Base-by-base conservation (phyloP, 2,797 vertebrate species). In the Enteromius thamalakanensis region DNA sequence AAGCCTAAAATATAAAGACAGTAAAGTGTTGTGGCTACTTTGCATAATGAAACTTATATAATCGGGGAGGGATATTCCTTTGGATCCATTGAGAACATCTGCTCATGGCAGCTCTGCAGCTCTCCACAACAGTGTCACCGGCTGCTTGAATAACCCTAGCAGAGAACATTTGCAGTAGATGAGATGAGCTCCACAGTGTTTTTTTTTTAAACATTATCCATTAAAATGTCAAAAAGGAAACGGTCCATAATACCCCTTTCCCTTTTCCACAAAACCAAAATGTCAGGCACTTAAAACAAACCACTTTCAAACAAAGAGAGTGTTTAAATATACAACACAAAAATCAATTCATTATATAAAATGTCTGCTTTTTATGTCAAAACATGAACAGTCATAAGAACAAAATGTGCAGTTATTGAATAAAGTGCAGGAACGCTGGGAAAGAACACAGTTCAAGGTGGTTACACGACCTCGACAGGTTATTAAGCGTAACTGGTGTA, bases 21-120 rank as follows among this genome's bases (percentile, higher is more conserved):
- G 60, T 29, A 53, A 53, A 9, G 7, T 29, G 65, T n/a, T 40
- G 19, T 21, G 34, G 67, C 77, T 37, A 14, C 62, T 55, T 14
- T 10, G 29, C 32, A 79, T 37, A 37, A 6, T 32, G 14, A 67
- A 49, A 7, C 3, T 17, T 3, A 23, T 53, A 6, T 29, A 62
- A 29, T 62, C 12, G 5, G 23, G 58, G 3, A 1, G 1, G 8
- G 64, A 81, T 32, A 47, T 65, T 51, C 21, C 15, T 14, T n/a
- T 72, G 55, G 9, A 81, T 26, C 55, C 21, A 74, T 37, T 75
- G 9, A 40, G 45, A 75, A 75, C 80, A 82, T 75, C n/a, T 81
- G 80, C 69, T 67, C 14, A 53, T 82, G 80, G 80, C 80, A 82
- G 70, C 26, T 72, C 49, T 37, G 64, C 49, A 15, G 9, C n/a